A percentile compares a stretch with the other conserved stretches of the same genome.
Conservation (phyloP, 2,113 vertebrate species). For the Cercopithecus mona region DNA sequence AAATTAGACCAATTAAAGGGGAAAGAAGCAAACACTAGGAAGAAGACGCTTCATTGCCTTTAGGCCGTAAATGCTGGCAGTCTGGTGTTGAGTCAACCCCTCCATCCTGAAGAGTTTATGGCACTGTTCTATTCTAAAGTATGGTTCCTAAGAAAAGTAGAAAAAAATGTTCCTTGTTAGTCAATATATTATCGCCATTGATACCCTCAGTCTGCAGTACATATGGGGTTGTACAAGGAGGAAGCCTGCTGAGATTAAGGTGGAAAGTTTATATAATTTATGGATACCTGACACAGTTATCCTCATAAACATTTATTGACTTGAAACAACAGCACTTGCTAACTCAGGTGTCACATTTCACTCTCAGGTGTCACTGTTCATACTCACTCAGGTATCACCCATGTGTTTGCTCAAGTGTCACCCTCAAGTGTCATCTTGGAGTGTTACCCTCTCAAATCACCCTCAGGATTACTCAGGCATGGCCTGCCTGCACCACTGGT, state of each 20-base stretch:
- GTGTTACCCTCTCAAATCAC: neutral
- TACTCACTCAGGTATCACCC: conserved; percentile 20
- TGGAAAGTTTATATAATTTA: conserved; percentile 50
- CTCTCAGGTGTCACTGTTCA: neutral
- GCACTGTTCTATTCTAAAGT: neutral
- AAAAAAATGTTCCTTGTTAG: conserved; percentile 25
- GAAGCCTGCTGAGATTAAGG: conserved; percentile 3
- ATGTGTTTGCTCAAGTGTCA: conserved; percentile 23
- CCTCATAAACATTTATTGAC: conserved; percentile 59
- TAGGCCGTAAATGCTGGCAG: neutral
- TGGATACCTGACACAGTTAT: conserved; percentile 5
- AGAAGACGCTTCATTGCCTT: neutral
- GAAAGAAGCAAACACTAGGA: neutral
- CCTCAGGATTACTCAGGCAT: neutral
- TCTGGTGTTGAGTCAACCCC: neutral
- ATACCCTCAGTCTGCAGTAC: neutral
- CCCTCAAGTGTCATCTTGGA: neutral
- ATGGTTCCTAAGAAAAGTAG: conserved; percentile 12
- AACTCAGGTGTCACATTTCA: conserved; percentile 14
- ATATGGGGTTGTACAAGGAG: neutral
- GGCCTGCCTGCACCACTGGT: neutral
- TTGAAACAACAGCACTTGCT: conserved; percentile 42
- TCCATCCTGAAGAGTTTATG: neutral
- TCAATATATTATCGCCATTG: neutral
- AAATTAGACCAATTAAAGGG: neutral